Conservation (phyloP, 2,113 vertebrate species). For the Astatotilapia flaviijosephi region DNA sequence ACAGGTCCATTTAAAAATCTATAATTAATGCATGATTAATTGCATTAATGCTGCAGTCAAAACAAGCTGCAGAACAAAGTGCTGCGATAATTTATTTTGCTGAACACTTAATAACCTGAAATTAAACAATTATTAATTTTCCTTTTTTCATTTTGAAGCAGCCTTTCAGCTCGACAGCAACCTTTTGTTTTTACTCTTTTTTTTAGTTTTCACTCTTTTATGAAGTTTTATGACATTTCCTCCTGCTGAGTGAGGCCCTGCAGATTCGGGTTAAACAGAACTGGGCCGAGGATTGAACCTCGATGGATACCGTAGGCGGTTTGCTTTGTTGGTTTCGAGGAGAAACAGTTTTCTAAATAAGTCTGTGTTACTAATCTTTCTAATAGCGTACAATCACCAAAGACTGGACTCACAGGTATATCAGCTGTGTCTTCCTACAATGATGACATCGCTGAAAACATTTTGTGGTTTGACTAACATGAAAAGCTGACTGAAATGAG, state of each 20-base stretch:
- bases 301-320: neutral
- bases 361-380: neutral
- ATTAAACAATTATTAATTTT: neutral
- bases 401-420: neutral
- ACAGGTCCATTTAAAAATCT: rapidly evolving
- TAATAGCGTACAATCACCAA: neutral
- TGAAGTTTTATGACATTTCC: rapidly evolving
- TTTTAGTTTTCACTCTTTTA: neutral
- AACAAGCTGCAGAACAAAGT: neutral
- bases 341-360: neutral
- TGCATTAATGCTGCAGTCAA: no score
- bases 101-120: neutral
- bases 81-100: neutral
- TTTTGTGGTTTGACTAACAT: neutral
- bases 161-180: rapidly evolving
- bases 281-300: neutral
- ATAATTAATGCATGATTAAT: neutral
- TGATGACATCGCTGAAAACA: neutral
- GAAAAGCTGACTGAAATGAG: neutral
- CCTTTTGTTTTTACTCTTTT: rapidly evolving
- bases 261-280: neutral
- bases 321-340: neutral
- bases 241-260: neutral
- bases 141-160: neutral
- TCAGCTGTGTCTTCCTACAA: neutral